These are phyloP conservation scores for Caretta caretta DNA, from an alignment of 2,113 vertebrate species.

Conservation along the genomic window DNA sequence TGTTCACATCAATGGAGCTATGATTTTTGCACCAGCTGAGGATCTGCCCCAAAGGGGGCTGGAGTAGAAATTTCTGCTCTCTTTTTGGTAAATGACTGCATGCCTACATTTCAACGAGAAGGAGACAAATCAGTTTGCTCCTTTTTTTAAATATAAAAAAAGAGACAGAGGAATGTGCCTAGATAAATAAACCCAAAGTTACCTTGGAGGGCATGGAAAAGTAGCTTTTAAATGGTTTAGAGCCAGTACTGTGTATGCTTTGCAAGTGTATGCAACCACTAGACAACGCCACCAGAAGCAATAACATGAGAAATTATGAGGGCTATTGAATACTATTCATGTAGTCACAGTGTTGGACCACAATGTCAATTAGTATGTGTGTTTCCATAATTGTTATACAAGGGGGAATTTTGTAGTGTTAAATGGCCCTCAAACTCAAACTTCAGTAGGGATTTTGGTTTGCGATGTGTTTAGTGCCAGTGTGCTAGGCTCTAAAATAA, in stretches of 20 bases:
- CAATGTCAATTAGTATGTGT: slow-evolving; percentile 58
- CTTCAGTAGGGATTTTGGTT: slow-evolving; percentile 65
- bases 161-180: slow-evolving; percentile 11
- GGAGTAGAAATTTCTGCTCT: not conserved
- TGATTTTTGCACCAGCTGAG: not conserved
- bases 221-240: slow-evolving; percentile 8
- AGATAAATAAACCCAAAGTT: slow-evolving; percentile 1
- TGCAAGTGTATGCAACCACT: not conserved
- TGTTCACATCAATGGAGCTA: not conserved
- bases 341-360: not conserved
- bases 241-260: accelerated
- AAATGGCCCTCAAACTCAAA: slow-evolving; percentile 65
- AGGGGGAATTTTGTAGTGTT: slow-evolving; percentile 70
- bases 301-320: slow-evolving; percentile 68
- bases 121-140: slow-evolving; percentile 45
- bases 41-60: not conserved
- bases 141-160: slow-evolving; percentile 35
- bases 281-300: slow-evolving; percentile 11
- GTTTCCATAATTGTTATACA: slow-evolving; percentile 74
- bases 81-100: slow-evolving; percentile 6
- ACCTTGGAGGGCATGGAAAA: not conserved
- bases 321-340: slow-evolving; percentile 55
- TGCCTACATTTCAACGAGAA: not conserved
- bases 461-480: slow-evolving; percentile 49
- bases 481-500: not conserved